phyloP scores from a whole-genome alignment of 2,888 invertebrate genomes.

The Eristalinus aeneus region DNA sequence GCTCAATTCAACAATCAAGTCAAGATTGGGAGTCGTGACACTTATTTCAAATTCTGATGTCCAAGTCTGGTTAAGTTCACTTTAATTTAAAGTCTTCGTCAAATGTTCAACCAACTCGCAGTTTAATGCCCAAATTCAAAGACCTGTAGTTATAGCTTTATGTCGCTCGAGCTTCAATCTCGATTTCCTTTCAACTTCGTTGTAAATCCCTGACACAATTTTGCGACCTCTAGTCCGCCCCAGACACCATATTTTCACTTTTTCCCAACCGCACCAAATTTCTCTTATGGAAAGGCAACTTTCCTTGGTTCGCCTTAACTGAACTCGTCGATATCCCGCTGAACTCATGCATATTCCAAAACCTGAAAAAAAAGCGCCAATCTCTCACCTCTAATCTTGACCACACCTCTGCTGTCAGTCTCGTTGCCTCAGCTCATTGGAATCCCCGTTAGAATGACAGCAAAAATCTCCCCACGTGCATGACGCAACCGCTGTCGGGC shows the following conservation, averaged over 20 bases:
- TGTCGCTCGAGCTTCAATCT: too few relatives aligned
- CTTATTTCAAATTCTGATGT: too few relatives aligned
- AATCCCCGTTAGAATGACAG: not conserved
- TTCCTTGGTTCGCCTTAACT: constrained; percentile 3
- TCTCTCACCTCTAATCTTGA: not conserved
- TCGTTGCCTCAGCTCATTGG: not conserved
- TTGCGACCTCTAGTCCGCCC: not conserved
- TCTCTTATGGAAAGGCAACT: not conserved
- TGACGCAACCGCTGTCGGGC: constrained; percentile 5
- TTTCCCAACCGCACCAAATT: not conserved
- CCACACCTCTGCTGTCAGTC: constrained; percentile 26
- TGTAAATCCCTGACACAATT: not conserved
- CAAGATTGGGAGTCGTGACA: too few relatives aligned
- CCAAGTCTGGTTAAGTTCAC: too few relatives aligned
- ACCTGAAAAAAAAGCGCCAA: not conserved
- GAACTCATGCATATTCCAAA: constrained; percentile 11
- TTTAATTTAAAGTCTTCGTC: too few relatives aligned
- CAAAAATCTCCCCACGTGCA: constrained; percentile 16
- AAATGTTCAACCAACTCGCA: too few relatives aligned
- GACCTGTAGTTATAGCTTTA: too few relatives aligned
- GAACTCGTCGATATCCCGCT: not conserved
- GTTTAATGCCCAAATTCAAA: too few relatives aligned
- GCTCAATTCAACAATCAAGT: too few relatives aligned
- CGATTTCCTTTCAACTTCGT: too few relatives aligned
- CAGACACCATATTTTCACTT: not conserved